Percentiles rank a stretch among this genome's conserved stretches.
phyloP scores from a whole-genome alignment of 2,888 invertebrate genomes.

The Amphipoea oculea region DNA sequence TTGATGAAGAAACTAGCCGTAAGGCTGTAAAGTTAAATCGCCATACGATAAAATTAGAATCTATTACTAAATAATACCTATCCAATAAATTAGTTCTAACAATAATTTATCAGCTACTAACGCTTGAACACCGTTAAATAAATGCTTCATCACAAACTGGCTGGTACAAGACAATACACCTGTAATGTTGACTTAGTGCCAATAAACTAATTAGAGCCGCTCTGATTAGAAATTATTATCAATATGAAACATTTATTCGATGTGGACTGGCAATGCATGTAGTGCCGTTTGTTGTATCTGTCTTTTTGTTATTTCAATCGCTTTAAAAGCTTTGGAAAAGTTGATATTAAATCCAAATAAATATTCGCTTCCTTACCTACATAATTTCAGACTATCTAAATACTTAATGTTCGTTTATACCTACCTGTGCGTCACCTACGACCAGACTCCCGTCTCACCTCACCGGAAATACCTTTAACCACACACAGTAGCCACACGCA shows the following conservation, averaged over 20 bases:
- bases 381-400: neutral
- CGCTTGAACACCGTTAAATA: constrained; percentile 22
- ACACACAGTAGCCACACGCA: constrained; percentile 23
- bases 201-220: constrained; percentile 44
- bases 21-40: neutral
- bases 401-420: neutral
- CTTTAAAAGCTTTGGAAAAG: neutral
- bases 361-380: neutral
- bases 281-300: neutral
- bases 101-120: neutral
- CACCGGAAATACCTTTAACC: neutral
- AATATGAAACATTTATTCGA: constrained; percentile 28
- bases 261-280: neutral
- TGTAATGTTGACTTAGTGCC: constrained; percentile 54
- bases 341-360: neutral
- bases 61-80: neutral
- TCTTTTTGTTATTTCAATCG: neutral
- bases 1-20: no score
- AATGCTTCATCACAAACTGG: constrained; percentile 35
- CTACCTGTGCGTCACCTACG: neutral
- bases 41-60: neutral
- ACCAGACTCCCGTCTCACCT: neutral
- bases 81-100: no score
- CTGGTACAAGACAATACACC: constrained; percentile 53
- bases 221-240: constrained; percentile 44